These are phyloP conservation scores for Coelinius sp. DNA, from an alignment of 2,888 invertebrate genomes.

Conservation along the genomic window DNA sequence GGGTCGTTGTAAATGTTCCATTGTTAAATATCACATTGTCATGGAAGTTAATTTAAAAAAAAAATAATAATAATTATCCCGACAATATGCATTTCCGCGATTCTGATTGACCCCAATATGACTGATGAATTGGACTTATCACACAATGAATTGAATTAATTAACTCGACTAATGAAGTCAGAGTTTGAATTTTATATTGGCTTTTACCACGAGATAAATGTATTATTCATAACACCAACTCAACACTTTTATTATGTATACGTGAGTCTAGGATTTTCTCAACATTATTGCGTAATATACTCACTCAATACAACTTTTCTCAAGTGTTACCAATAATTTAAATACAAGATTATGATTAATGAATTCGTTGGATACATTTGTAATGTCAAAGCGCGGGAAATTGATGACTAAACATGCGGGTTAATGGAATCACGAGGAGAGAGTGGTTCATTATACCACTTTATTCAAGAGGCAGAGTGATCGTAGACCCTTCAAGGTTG, in stretches of 20 bases:
- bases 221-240: not conserved
- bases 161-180: not conserved
- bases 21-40: conserved; percentile 42
- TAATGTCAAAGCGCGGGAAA: not conserved
- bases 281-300: conserved; percentile 2
- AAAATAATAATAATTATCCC: not conserved
- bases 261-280: not conserved
- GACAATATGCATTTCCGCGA: no score
- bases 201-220: not conserved
- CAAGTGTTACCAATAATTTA: not conserved
- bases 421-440: not conserved
- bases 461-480: conserved; percentile 11
- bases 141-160: not conserved
- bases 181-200: not conserved
- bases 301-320: not conserved
- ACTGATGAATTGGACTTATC: no score
- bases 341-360: no score
- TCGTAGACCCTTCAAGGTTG: conserved; percentile 12
- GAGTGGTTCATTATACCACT: not conserved
- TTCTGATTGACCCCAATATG: no score
- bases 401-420: not conserved
- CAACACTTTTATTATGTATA: not conserved
- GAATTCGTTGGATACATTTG: not conserved
- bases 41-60: not conserved
- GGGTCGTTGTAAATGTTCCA: conserved; percentile 42